Evolutionary conservation across 2,113 vertebrate species (phyloP).

Genomic region (Rafetus swinhoei): DNA sequence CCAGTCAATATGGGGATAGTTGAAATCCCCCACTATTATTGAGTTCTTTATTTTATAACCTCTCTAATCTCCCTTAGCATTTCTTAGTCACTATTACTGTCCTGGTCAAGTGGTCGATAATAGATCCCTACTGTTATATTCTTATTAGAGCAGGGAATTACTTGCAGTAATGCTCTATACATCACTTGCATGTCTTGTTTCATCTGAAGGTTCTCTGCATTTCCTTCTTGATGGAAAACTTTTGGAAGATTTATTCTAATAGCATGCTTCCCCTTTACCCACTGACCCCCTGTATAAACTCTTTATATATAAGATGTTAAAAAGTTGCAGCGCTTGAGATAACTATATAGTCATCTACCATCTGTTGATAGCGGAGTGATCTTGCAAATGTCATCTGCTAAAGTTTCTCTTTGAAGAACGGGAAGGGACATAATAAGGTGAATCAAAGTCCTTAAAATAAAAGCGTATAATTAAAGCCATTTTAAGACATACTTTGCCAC

Average conservation of each 20-base stretch:
- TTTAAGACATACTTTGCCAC: neutral
- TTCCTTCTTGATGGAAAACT: neutral
- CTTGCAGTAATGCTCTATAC: neutral
- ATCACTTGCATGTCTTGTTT: neutral
- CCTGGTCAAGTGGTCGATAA: too few relatives aligned
- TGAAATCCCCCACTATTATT: too few relatives aligned
- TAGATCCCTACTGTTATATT: too few relatives aligned
- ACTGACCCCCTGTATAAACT: neutral
- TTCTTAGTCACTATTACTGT: too few relatives aligned
- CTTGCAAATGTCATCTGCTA: neutral
- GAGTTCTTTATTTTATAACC: too few relatives aligned
- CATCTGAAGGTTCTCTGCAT: neutral
- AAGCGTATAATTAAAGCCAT: neutral
- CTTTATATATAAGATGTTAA: neutral
- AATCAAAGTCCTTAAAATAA: neutral
- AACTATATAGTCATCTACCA: too few relatives aligned
- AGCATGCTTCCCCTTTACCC: neutral
- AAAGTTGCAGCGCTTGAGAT: neutral
- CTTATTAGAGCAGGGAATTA: too few relatives aligned
- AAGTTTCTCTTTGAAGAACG: neutral
- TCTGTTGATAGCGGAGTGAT: neutral
- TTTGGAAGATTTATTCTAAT: constrained; percentile 1
- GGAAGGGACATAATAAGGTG: neutral
- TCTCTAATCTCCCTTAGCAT: too few relatives aligned
- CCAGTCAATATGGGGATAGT: too few relatives aligned